Evolutionary conservation across 1,140 invertebrate species (phyloP).

Genomic region (Megalonaias nervosa): DNA sequence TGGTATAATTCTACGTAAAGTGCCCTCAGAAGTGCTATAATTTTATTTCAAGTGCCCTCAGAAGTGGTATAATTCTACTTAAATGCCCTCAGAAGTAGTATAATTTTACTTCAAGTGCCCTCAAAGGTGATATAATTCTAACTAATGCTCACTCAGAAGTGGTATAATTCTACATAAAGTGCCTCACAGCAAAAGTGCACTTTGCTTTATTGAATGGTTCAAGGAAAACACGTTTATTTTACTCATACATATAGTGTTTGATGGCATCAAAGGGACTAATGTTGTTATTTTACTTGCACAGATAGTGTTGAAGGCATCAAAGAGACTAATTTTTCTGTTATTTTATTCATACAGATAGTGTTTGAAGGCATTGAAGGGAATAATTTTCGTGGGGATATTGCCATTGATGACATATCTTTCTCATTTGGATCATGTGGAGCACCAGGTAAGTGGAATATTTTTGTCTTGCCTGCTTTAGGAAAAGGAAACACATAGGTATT

Average conservation of each 20-base stretch:
- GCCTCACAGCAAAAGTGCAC: background rate
- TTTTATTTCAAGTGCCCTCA: background rate
- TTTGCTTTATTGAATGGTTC: background rate
- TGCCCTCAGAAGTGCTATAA: background rate
- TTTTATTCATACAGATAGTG: slow-evolving; percentile 74
- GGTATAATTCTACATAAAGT: background rate
- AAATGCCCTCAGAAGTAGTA: no score
- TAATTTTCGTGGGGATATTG: slow-evolving; percentile 76
- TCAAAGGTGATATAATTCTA: no score
- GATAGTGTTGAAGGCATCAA: slow-evolving; percentile 69
- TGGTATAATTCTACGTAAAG: background rate
- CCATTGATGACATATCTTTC: slow-evolving; percentile 60
- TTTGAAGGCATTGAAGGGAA: slow-evolving; percentile 79
- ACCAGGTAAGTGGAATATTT: slow-evolving; percentile 29
- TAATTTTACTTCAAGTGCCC: background rate
- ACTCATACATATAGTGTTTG: background rate
- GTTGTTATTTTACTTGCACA: slow-evolving; percentile 64
- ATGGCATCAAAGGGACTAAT: background rate
- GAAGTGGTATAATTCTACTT: background rate
- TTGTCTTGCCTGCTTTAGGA: background rate
- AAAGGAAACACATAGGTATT: background rate
- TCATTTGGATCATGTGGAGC: slow-evolving; percentile 44
- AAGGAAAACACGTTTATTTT: background rate
- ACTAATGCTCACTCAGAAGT: no score
- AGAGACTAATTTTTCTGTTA: background rate